Base-by-base conservation (phyloP, 2,113 vertebrate species). In the Hydrolagus affinis region DNA sequence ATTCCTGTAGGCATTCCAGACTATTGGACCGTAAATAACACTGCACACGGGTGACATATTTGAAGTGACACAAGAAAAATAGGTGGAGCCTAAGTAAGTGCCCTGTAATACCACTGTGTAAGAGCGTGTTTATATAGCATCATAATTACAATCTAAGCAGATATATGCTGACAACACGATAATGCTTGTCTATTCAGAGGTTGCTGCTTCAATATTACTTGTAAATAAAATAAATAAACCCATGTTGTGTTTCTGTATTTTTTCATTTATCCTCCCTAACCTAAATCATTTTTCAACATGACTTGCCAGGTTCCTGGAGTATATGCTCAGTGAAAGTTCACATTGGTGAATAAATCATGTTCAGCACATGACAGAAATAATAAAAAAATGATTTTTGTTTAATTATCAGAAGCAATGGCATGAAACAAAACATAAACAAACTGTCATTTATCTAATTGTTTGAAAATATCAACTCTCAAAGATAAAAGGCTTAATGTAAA, bases 1-100 rank as follows among this genome's bases (percentile, higher is more conserved):
- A 66, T 83, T 83, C 78, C 78, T 83, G 25, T 28, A 66, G 78
- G 78, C 78, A 21, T 66, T 83, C 60, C 30, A 15, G 28, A 68
- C 78, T 83, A 32, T 15, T 83, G 78, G 78, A 83, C 78, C 78
- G 66, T 66, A 11, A 11, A 28, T 83, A 83, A 83, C 28, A 19
- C 28, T 66, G 11, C 78, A 83, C 78, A 83, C 19, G 25, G 62
- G 32, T 83, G 78, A 83, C 62, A 83, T 30, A 83, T 83, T 83
- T 66, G 78, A 83, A 83, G 78, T 83, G 78, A 83, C 78, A 30
- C 66, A 62, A 44, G 44, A 44, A 44, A 44, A 83, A 68, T 83
- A 62, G 78, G 78, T 83, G 78, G 78, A 83, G 60, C 25, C 32
- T 83, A 68, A 83, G 14, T 83, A 83, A 66, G 78, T 66, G 78